Percentiles rank a stretch among this genome's conserved stretches.
Evolutionary conservation across 2,113 vertebrate species (phyloP).

Genomic region (Indri indri): DNA sequence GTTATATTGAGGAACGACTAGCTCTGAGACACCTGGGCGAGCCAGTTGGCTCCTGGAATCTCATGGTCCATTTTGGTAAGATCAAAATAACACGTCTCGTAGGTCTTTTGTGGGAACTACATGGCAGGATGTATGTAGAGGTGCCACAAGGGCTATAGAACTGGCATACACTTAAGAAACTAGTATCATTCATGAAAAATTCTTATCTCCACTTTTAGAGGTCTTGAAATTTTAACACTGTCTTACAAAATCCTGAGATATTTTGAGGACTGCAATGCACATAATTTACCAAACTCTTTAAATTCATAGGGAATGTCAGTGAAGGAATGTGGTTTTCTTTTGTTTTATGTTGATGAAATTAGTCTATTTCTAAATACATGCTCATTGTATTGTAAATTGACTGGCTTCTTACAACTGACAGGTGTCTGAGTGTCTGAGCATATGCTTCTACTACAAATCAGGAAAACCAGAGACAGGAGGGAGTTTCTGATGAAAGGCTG

Average conservation of each 20-base stretch:
- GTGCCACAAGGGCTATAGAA: neutral
- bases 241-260: neutral
- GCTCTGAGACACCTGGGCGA: neutral
- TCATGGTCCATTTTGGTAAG: neutral
- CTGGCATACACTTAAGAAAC: neutral
- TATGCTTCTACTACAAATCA: neutral
- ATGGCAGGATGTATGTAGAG: neutral
- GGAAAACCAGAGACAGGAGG: neutral
- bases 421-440: neutral
- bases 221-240: neutral
- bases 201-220: neutral
- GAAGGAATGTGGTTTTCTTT: neutral
- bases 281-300: constrained; percentile 6
- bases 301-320: neutral
- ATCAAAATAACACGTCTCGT: neutral
- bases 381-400: neutral
- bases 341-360: neutral
- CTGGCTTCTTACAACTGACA: neutral
- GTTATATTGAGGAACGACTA: neutral
- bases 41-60: neutral
- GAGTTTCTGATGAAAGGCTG: neutral
- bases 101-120: neutral
- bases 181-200: neutral
- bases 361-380: neutral
- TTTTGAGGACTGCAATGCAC: neutral